Evolutionary conservation across 2,888 invertebrate species (phyloP).

Genomic region (Cyclophora punctaria): DNA sequence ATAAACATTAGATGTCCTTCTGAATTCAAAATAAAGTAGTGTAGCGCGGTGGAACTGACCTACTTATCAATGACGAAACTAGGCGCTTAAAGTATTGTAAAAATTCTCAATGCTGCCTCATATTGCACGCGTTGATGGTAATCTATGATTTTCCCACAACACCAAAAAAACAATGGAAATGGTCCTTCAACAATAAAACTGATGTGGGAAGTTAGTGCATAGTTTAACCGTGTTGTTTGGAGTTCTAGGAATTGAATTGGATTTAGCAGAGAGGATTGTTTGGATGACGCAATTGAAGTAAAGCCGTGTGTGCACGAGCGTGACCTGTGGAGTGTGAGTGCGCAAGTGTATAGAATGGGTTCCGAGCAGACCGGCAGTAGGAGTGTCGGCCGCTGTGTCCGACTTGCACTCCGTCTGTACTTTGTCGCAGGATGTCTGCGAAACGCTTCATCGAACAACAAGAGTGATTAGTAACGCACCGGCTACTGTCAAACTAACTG

Average conservation of each 20-base stretch:
- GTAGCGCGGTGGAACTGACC: conserved; percentile 12
- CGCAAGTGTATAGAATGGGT: conserved; percentile 24
- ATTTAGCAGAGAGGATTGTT: too few relatives aligned
- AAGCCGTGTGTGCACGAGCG: conserved; percentile 11
- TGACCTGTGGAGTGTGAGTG: conserved; percentile 19
- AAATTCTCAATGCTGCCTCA: conserved; percentile 18
- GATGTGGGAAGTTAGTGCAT: conserved; percentile 9
- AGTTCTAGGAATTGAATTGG: too few relatives aligned
- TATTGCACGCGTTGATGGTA: conserved; percentile 19
- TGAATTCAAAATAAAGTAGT: background rate
- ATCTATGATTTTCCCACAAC: conserved; percentile 20
- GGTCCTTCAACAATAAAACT: conserved; percentile 6
- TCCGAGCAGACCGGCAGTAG: conserved; percentile 6
- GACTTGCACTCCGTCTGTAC: background rate
- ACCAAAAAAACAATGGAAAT: conserved; percentile 17
- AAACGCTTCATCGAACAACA: conserved; percentile 27
- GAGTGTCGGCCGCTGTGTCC: conserved; percentile 5
- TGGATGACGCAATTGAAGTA: too few relatives aligned
- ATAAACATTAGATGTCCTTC: background rate
- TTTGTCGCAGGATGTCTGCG: conserved; percentile 24
- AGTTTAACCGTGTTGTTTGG: conserved; percentile 1
- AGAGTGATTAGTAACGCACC: conserved; percentile 26
- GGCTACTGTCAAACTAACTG: conserved; percentile 17
- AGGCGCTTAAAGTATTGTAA: conserved; percentile 13
- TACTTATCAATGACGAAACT: conserved; percentile 17